phyloP scores from a whole-genome alignment of 2,113 vertebrate species.

The Psammodynastes pulverulentus region DNA sequence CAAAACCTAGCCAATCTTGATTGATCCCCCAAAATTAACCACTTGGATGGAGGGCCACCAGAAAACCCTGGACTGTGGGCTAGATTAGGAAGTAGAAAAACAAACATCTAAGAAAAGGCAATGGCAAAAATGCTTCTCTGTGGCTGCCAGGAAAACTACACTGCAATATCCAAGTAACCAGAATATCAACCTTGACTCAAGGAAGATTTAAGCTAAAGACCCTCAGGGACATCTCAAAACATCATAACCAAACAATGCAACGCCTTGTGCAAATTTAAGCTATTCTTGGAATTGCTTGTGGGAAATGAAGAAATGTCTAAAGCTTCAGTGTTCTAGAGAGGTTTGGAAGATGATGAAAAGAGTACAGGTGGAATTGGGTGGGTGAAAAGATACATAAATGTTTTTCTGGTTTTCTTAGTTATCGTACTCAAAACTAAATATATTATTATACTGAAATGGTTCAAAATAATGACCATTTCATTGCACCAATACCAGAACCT shows the following conservation, averaged over 20 bases:
- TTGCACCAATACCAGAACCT: background rate
- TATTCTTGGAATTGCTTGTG: background rate
- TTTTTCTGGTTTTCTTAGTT: background rate
- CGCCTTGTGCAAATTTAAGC: conserved; percentile 13
- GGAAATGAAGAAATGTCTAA: background rate
- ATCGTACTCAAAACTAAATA: conserved; percentile 18
- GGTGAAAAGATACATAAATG: background rate
- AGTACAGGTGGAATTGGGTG: background rate
- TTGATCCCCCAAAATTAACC: background rate
- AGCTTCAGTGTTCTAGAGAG: background rate
- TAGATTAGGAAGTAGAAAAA: background rate
- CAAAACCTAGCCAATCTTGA: background rate
- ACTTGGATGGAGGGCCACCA: background rate
- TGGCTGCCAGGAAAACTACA: background rate
- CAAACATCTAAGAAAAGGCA: background rate
- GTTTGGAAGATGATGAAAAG: rapidly evolving
- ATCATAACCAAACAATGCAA: conserved; percentile 14
- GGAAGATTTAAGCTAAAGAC: background rate
- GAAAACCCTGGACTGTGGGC: background rate
- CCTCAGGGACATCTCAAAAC: conserved; percentile 4
- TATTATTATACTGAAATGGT: background rate
- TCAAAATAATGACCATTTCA: background rate
- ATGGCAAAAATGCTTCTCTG: background rate
- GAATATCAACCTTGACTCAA: background rate
- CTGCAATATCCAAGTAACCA: background rate